Evolutionary conservation across 2,113 vertebrate species (phyloP).

Genomic region (Salvelinus alpinus): DNA sequence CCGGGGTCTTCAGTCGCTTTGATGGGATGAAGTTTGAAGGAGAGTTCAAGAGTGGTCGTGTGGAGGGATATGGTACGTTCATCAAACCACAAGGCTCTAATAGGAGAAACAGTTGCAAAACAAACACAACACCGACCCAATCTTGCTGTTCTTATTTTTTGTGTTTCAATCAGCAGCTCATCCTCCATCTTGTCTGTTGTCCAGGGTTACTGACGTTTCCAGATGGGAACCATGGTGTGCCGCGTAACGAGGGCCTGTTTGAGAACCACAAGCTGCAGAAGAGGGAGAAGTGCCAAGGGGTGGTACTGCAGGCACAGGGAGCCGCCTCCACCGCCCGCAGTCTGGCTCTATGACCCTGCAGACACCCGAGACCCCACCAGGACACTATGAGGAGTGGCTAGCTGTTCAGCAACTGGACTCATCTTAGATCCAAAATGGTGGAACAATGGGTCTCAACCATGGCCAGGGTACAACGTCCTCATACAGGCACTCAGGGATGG

Average conservation of each 20-base stretch:
- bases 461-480: slow-evolving; percentile 36
- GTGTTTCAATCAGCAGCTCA: too few relatives aligned
- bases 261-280: slow-evolving; percentile 95
- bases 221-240: slow-evolving; percentile 89
- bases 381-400: not conserved
- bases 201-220: slow-evolving; percentile 94
- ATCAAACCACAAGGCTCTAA: not conserved
- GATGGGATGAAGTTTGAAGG: slow-evolving; percentile 98
- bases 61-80: slow-evolving; percentile 89
- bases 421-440: too few relatives aligned
- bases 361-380: slow-evolving; percentile 21
- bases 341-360: slow-evolving; percentile 77
- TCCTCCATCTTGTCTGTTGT: slow-evolving; percentile 7
- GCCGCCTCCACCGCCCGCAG: slow-evolving; percentile 86
- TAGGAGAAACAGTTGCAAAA: too few relatives aligned
- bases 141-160: not conserved
- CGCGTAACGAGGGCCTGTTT: slow-evolving; percentile 93
- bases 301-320: slow-evolving; percentile 88
- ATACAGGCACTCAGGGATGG: slow-evolving; percentile 67
- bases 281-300: slow-evolving; percentile 86
- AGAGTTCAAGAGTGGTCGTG: slow-evolving; percentile 94
- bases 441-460: too few relatives aligned
- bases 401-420: not conserved
- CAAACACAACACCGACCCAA: not conserved
- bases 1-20: slow-evolving; percentile 88